Base-by-base conservation (phyloP, 2,113 vertebrate genomes). In the Triplophysa dalaica region DNA sequence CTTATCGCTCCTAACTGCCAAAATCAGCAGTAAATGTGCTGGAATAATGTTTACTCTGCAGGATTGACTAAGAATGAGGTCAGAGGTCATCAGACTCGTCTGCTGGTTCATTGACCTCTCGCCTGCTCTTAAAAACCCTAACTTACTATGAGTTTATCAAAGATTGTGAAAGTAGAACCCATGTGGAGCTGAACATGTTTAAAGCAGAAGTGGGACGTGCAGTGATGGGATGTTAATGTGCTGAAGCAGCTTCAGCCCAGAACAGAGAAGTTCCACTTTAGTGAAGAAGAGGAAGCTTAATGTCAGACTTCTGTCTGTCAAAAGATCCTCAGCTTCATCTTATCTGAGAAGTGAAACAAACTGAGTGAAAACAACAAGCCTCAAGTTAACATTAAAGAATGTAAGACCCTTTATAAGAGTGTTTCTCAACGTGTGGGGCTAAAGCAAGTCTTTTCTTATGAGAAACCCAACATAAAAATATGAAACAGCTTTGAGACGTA, bases 151-250 rank as follows among this genome's bases (percentile, higher is more conserved):
- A 45, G 66, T 68, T 68, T 68, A n/a, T 16, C 21, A 4, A 26
- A 6, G 26, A 63, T 26, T 12, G 26, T 9, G 61, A 29, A 63
- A 29, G 9, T 11, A 63, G 24, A 63, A 63, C 4, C 21, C 10
- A 29, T 12, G 21, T 9, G 2, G 21, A 4, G 13, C 61, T 13
- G 22, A 63, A 63, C 24, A 12, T 26, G 8, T 26, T 26, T 26
- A 5, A 63, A 63, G 58, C 19, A 54, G 70, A 73, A 73, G 70
- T 72, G 70, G n/a, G 58, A 61, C 33, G 45, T 26, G 22, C 58
- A 26, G 22, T 2, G 17, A 13, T 8, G 3, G 58, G 33, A 26
- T 41, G 6, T 60, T 5, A 16, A 73, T 56, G 33, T 19, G 69
- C 50, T 72, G 69, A 72, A 72, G 17, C 13, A 33, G 50, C 50